Percentiles rank a stretch among this genome's conserved stretches.
Conservation (phyloP, 2,113 vertebrate genomes). For the Scatophagus argus region DNA sequence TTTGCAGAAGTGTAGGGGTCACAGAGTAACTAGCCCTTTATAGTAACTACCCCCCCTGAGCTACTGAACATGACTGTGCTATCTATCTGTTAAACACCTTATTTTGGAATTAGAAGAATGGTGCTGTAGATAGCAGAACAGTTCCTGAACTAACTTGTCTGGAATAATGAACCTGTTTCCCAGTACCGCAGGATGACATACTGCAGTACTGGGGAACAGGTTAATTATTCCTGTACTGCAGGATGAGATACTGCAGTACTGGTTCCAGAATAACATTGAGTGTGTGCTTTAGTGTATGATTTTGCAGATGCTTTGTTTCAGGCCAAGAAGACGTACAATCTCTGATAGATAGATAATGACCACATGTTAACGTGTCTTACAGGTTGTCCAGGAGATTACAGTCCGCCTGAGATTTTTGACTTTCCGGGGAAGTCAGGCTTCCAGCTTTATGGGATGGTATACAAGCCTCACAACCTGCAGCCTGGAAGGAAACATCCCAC, state of each 20-base stretch:
- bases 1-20: neutral
- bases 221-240: too few species aligned
- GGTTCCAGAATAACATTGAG: neutral
- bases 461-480: constrained; percentile 93
- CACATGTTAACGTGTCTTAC: constrained; percentile 26
- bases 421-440: constrained; percentile 91
- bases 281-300: neutral
- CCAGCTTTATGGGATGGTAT: constrained; percentile 95
- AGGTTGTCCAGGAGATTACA: constrained; percentile 95
- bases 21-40: constrained; percentile 9
- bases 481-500: constrained; percentile 95
- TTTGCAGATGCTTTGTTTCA: neutral
- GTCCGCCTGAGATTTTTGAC: constrained; percentile 95
- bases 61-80: neutral
- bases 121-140: neutral
- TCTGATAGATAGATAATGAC: neutral
- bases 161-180: too few species aligned
- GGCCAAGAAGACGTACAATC: neutral
- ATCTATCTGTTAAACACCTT: neutral
- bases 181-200: neutral
- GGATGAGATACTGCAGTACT: neutral
- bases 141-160: neutral
- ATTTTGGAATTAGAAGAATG: neutral
- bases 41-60: too few species aligned
- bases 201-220: neutral